Conservation (phyloP, 2,113 vertebrate species). For the Nicator chloris region DNA sequence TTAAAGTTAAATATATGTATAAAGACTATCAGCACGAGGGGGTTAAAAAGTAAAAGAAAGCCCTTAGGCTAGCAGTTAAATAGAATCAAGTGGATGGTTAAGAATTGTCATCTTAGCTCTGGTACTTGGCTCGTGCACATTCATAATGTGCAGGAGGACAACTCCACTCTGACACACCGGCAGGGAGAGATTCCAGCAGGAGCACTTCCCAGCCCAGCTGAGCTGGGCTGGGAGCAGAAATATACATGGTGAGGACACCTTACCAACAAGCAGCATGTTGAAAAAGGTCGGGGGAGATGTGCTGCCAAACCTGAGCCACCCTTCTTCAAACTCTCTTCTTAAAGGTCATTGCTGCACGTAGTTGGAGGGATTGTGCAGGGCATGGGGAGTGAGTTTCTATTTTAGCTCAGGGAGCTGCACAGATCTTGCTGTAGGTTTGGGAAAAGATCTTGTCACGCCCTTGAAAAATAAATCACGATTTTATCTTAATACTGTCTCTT, state of each 20-base stretch:
- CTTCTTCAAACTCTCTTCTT: background rate
- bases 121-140: background rate
- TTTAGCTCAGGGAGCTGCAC: background rate
- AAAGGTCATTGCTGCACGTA: background rate
- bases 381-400: background rate
- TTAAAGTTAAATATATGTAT: background rate
- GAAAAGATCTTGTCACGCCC: background rate
- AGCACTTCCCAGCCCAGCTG: fast-evolving
- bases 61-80: background rate
- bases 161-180: fast-evolving
- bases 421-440: background rate
- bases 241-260: background rate
- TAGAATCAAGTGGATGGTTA: background rate
- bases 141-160: background rate
- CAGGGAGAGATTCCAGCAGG: background rate
- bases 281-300: background rate
- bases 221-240: background rate
- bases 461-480: background rate
- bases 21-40: background rate
- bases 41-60: background rate
- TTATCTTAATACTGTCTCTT: background rate
- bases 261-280: background rate
- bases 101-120: background rate
- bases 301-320: background rate
- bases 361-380: background rate